Percentiles rank a stretch among this genome's conserved stretches.
These are phyloP conservation scores for Gasteruption jaculator DNA, from an alignment of 2,888 invertebrate species.

Conservation along the genomic window DNA sequence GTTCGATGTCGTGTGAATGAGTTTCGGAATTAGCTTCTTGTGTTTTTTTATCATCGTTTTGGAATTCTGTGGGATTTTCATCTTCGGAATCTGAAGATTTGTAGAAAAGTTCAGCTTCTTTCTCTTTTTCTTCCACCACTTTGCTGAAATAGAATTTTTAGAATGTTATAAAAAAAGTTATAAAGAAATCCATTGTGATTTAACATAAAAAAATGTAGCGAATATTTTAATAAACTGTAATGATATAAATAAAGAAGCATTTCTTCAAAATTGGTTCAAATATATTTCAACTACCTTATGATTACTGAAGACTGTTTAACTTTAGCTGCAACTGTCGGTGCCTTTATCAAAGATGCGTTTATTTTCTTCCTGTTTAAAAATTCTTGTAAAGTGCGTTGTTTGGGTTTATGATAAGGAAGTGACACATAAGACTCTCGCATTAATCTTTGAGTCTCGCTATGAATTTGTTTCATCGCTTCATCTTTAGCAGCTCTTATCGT, in stretches of 20 bases:
- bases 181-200: constrained; percentile 13
- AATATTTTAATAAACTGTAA: neutral
- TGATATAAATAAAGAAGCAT: neutral
- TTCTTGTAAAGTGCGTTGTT: constrained; percentile 72
- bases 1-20: too few relatives aligned
- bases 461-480: constrained; percentile 70
- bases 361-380: constrained; percentile 60
- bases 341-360: constrained; percentile 35
- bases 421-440: constrained; percentile 71
- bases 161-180: constrained; percentile 25
- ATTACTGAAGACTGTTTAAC: constrained; percentile 64
- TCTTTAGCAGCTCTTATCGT: constrained; percentile 46
- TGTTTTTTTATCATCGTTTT: constrained; percentile 2
- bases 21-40: too few relatives aligned
- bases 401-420: constrained; percentile 84
- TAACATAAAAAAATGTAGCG: constrained; percentile 9
- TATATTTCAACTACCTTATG: constrained; percentile 32
- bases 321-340: constrained; percentile 50
- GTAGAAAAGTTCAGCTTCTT: constrained; percentile 71
- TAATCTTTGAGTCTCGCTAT: constrained; percentile 80
- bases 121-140: constrained; percentile 67
- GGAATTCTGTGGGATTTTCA: too few relatives aligned
- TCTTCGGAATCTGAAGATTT: constrained; percentile 63
- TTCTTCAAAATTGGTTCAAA: neutral
- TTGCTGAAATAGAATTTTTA: too few relatives aligned